A percentile compares a stretch with the other conserved stretches of the same genome.
Conservation (phyloP, 2,113 vertebrate genomes). For the Bothrops jararaca region DNA sequence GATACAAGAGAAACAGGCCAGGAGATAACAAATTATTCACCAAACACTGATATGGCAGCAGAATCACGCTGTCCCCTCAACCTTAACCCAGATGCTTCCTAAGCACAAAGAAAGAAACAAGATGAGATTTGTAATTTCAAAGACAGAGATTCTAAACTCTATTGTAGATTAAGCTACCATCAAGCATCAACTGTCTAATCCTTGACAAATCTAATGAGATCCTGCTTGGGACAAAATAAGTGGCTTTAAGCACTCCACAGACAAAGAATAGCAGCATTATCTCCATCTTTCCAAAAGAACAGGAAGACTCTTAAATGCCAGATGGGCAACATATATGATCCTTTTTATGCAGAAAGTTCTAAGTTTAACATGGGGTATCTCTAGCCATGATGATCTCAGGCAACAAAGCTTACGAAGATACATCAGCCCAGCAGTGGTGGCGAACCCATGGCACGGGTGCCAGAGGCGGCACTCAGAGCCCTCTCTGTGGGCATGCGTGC, state of each 20-base stretch:
- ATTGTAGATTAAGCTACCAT: background rate
- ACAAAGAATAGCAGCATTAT: background rate
- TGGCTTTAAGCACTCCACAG: background rate
- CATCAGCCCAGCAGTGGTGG: background rate
- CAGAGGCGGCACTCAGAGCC: too few relatives aligned
- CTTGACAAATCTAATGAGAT: background rate
- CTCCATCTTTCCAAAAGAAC: too few relatives aligned
- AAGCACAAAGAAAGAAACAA: background rate
- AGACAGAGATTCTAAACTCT: background rate
- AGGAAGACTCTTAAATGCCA: background rate
- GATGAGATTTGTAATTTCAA: background rate
- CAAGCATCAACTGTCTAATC: background rate
- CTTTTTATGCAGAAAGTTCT: background rate
- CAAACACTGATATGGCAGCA: background rate
- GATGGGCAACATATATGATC: background rate
- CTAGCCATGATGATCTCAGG: too few relatives aligned
- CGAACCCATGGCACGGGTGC: too few relatives aligned
- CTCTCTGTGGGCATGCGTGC: too few relatives aligned
- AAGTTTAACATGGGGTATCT: background rate
- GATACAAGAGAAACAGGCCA: background rate
- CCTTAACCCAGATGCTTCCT: background rate
- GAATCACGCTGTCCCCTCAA: background rate
- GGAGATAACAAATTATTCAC: background rate
- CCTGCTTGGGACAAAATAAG: background rate
- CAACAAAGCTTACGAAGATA: background rate